phyloP scores from a whole-genome alignment of 2,113 vertebrate species.

The Mesocricetus auratus region DNA sequence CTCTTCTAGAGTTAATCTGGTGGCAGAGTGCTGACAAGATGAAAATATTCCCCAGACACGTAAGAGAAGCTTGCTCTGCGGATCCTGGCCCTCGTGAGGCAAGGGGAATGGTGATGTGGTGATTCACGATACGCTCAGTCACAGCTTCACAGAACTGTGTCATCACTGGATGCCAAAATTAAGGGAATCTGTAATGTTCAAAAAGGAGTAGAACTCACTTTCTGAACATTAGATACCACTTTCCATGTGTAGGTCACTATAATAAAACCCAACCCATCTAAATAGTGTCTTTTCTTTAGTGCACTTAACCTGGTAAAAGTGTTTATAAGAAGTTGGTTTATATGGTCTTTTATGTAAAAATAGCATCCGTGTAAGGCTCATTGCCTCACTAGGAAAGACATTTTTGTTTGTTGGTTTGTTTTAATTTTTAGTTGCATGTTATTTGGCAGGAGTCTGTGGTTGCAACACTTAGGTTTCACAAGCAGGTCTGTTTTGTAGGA shows the following conservation, averaged over 20 bases:
- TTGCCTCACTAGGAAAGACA: constrained; percentile 20
- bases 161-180: not conserved
- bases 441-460: constrained; percentile 53
- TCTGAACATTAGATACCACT: constrained; percentile 8
- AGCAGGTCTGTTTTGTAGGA: constrained; percentile 41
- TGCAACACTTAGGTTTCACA: constrained; percentile 78
- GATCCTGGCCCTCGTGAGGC: constrained; percentile 26
- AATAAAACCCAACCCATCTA: not conserved
- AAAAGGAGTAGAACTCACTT: constrained; percentile 13
- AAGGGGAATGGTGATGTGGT: not conserved
- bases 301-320: not conserved
- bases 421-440: constrained; percentile 8
- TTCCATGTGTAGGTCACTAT: constrained; percentile 37
- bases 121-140: not conserved
- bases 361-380: constrained; percentile 54
- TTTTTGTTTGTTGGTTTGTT: not conserved
- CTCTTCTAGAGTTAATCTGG: not conserved
- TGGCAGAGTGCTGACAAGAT: not conserved
- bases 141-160: not conserved
- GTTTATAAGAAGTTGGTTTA: not conserved
- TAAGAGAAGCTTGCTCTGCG: not conserved
- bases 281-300: constrained; percentile 38
- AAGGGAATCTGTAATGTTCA: constrained; percentile 16
- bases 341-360: constrained; percentile 3
- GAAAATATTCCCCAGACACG: not conserved